These are phyloP conservation scores for Melieria omissa DNA, from an alignment of 2,888 invertebrate species.

Conservation along the genomic window DNA sequence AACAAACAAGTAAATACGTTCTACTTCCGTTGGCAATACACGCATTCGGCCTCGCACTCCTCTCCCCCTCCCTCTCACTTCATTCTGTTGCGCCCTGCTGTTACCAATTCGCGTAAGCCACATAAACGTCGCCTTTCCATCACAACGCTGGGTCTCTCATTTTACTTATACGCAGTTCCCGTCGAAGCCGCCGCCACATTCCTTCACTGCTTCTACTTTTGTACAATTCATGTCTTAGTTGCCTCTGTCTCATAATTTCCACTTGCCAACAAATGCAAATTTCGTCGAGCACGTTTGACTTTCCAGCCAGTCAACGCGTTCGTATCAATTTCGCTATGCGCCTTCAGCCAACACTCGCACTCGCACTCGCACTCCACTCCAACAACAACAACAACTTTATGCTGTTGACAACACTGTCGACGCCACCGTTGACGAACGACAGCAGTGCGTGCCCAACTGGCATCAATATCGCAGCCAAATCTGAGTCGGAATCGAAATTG, in stretches of 20 bases:
- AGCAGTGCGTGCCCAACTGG: slow-evolving; percentile 20
- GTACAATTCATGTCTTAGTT: no score
- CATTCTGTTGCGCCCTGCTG: neutral
- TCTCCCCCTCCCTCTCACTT: neutral
- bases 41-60: neutral
- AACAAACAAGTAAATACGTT: slow-evolving; percentile 7
- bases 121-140: no score
- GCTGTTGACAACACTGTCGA: neutral
- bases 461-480: slow-evolving; percentile 23
- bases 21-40: no score
- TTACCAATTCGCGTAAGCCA: neutral
- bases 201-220: no score
- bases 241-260: no score
- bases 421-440: neutral
- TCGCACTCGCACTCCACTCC: neutral
- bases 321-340: no score
- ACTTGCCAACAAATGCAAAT: no score
- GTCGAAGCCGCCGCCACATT: no score
- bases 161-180: no score
- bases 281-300: no score
- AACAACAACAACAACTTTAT: neutral
- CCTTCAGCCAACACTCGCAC: neutral
- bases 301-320: no score
- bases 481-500: slow-evolving; percentile 10
- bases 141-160: no score